Base-by-base conservation (phyloP, 2,888 invertebrate species). In the Calliopum simillimum region DNA sequence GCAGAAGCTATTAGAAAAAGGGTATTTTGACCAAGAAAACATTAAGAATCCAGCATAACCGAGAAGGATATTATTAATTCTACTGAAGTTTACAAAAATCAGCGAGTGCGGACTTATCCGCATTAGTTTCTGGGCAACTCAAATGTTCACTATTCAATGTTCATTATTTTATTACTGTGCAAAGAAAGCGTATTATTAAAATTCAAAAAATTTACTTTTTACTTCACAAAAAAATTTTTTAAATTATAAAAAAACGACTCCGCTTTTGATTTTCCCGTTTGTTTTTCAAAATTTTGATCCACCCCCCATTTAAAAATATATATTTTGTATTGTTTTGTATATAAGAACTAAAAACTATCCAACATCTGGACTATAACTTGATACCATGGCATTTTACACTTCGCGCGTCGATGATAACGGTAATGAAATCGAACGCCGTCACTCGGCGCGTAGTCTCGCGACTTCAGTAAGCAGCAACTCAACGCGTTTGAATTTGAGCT, bases 321-420 rank as follows among this genome's bases (percentile, higher is more conserved):
- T 61, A 61, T 56, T 56, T 66, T 56, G 47, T 53, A 66, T 23
- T 56, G 23, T 46, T 46, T 66, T 58, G 33, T 46, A 58, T 16
- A 21, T 4, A 14, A n/a, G 6, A n/a, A 43, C 13, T 47, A 44
- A 44, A n/a, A 56, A 47, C 14, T 46, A 43, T 49, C 43, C 51
- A 61, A 33, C 33, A 16, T 55, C 66, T 16, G 46, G 25, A 23
- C 16, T 47, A 25, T 14, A 25, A 65, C 8, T 23, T 46, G 51
- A 41, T 12, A 43, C 43, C 41, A 81, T 82, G 81, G 78, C 80
- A 3, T 80, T 79, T 58, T 79, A 79, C 73, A 77, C 80, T 12
- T 76, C 78, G 16, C 75, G 76, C 21, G 74, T 79, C 21, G 76
- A 79, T 66, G 79, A 77, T 5, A 71, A 75, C 4, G 79, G 77